Evolutionary conservation across 2,888 invertebrate genomes (phyloP).

Genomic region (Tuberolachnus salignus): DNA sequence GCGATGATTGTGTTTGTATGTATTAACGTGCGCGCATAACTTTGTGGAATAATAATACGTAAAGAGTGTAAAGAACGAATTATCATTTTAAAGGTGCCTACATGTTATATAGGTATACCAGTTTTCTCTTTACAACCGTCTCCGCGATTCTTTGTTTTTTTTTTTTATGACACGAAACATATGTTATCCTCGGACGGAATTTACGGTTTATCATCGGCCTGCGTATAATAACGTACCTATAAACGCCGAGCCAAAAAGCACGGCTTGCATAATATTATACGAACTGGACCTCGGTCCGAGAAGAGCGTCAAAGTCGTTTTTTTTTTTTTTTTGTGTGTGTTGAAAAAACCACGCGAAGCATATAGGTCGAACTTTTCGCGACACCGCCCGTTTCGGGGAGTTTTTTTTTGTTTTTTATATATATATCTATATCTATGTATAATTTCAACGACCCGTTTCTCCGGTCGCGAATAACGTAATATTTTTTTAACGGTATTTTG

Average conservation of each 20-base stretch:
- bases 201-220: neutral
- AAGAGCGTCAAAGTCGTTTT: no score
- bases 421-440: no score
- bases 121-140: conserved; percentile 10
- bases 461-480: no score
- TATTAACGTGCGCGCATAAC: neutral
- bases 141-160: conserved; percentile 26
- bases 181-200: neutral
- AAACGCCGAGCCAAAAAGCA: neutral
- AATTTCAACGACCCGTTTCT: no score
- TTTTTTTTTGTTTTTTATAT: no score
- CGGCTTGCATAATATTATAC: no score
- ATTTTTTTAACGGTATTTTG: no score
- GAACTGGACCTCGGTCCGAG: no score
- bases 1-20: neutral
- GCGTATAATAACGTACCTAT: neutral
- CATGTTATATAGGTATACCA: neutral
- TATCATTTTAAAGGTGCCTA: conserved; percentile 2
- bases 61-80: conserved; percentile 11
- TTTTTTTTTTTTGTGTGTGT: no score
- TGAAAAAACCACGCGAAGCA: no score
- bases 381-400: no score
- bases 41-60: neutral
- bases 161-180: neutral
- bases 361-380: no score